phyloP scores from a whole-genome alignment of 2,797 vertebrate genomes.

The Mormyrops boulengeri region DNA sequence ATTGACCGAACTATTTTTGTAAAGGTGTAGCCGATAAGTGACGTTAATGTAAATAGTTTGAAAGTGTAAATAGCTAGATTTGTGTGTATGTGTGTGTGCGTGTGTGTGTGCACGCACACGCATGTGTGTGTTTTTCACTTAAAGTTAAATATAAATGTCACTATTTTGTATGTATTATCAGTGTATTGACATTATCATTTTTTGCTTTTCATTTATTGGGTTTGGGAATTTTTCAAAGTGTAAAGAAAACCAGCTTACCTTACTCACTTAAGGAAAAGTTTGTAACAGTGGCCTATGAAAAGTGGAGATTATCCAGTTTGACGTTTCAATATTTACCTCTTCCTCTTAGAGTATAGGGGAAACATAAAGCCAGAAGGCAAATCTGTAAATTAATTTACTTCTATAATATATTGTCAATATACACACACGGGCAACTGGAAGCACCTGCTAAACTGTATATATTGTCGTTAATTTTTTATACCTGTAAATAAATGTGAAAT shows the following conservation, averaged over 20 bases:
- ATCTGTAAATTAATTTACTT: background rate
- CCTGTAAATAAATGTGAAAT: slow-evolving; percentile 16
- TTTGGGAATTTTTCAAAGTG: background rate
- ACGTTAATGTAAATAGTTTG: background rate
- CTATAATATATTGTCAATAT: background rate
- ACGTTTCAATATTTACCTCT: background rate
- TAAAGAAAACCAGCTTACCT: background rate
- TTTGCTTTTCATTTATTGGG: background rate
- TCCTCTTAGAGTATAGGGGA: background rate
- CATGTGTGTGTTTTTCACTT: background rate
- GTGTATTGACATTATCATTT: background rate
- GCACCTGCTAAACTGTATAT: background rate
- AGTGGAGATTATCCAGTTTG: background rate
- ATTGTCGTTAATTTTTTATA: background rate
- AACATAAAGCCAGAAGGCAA: background rate
- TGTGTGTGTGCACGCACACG: background rate
- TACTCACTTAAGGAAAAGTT: background rate
- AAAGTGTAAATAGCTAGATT: background rate
- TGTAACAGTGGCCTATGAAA: background rate
- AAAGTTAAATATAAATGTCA: background rate
- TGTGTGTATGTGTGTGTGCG: background rate
- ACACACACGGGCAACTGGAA: background rate
- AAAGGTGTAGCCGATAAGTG: background rate
- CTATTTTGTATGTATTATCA: background rate
- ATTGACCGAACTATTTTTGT: background rate